Evolutionary conservation across 2,113 vertebrate species (phyloP), one percentile per base, ranked within the genome.

Genomic region (Charina bottae): DNA sequence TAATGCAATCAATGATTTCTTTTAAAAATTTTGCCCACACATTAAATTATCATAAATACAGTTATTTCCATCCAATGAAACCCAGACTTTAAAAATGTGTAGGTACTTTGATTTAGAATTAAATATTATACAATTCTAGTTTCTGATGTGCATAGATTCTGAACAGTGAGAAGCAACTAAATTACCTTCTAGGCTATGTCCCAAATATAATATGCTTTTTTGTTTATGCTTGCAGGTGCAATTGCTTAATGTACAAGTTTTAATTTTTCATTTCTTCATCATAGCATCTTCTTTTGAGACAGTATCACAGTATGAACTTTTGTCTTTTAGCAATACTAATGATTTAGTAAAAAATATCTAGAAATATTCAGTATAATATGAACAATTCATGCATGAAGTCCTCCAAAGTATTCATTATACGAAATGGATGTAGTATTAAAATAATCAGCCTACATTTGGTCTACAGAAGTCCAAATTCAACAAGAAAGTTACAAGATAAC

Each of bases 11-110:
- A 21, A 21, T 59, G 10, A 0, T 94, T 93, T 90, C 93, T 91
- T 95, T 95, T 92, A 62, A 93, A 87, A 93, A 56, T 7, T 90
- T 28, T 89, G 21, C 4, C 83, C 90, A 93, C 24, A 60, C 46
- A 91, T 53, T 92, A n/a, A 92, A 46, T 1, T 93, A 8, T 15
- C 88, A 92, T 37, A n/a, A n/a, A 89, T 58, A 33, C 0, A 83
- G 26, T 56, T 78, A 83, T 7, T 83, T 13, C 68, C 24, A 2
- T 59, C 7, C 11, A 90, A 58, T 55, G 55, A 6, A 56, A 54
- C 23, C n/a, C 83, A 83, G 54, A 23, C n/a, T 78, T 83, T 89
- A 6, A 37, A 55, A 54, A 58, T 19, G 15, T 58, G 56, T 58
- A 58, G 56, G 15, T n/a, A 72, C 62, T 64, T 64, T 26, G 49